phyloP scores from a whole-genome alignment of 2,888 invertebrate species.

The Nezara viridula region DNA sequence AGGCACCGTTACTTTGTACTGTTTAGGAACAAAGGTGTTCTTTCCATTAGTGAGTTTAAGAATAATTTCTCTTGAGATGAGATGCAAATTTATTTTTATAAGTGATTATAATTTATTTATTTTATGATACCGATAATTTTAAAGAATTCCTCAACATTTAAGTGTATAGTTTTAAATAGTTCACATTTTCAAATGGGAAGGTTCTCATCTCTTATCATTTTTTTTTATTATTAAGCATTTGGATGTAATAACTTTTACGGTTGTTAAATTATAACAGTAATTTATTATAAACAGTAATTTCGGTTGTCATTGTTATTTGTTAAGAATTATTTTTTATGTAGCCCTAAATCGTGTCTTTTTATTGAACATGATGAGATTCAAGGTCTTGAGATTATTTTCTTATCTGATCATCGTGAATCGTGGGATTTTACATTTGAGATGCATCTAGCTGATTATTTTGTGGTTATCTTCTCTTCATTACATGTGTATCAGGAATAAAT shows the following conservation, averaged over 20 bases:
- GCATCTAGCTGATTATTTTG: neutral
- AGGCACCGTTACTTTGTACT: neutral
- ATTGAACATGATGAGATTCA: neutral
- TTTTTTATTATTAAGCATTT: no score
- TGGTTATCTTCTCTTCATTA: neutral
- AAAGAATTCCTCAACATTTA: no score
- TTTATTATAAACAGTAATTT: no score
- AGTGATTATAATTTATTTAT: neutral
- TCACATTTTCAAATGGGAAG: no score
- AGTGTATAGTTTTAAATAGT: no score
- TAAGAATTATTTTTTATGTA: no score
- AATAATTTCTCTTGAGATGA: neutral
- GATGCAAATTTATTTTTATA: neutral
- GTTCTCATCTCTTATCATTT: no score
- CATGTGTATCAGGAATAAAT: neutral
- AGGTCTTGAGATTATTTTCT: neutral
- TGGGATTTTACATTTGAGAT: neutral
- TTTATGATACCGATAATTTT: no score
- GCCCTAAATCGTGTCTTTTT: neutral
- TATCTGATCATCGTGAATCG: neutral
- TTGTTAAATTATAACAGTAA: no score
- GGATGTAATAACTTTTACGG: no score
- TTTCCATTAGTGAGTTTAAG: neutral
- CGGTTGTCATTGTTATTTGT: no score
- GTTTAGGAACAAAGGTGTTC: neutral